Evolutionary conservation across 2,888 invertebrate species (phyloP), one percentile per base, ranked within the genome.

Genomic region (Drosophila anceps): DNA sequence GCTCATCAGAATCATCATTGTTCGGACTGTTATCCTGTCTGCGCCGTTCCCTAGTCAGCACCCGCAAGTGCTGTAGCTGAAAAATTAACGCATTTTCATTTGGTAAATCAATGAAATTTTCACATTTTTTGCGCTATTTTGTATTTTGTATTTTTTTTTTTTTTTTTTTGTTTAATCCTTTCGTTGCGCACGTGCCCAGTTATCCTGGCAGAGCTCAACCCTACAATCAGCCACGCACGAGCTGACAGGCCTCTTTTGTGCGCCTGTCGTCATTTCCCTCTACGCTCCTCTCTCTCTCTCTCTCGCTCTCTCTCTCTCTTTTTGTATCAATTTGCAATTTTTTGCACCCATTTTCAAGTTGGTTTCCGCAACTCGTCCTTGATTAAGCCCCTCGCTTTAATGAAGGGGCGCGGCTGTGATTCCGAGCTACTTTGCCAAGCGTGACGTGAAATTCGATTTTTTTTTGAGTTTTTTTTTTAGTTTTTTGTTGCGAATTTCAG

Each of bases 161-260:
- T 43, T 41, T 44, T 24, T 33, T 58, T 43, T 51, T 48, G 20
- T 41, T 55, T 57, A 90, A 89, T 89, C 89, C 90, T 88, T 89
- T 88, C 71, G 79, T 54, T 81, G 75, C 78, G 76, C 89, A 83
- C 85, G 87, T 89, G 85, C 82, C 77, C 65, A 72, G 78, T 75
- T 70, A 66, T 71, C 68, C 73, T 69, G 60, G 51, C 31, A 64
- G 41, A 60, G 62, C 79, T 81, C 91, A 91, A 91, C 91, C 91
- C 91, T 84, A 84, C 74, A 90, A 91, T 91, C 89, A 91, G 64
- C 61, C 72, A 83, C 82, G 88, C 90, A 88, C 90, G 87, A 91
- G 82, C 83, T 90, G 86, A 78, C 85, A 82, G 83, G 69, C 61
- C 82, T 61, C 82, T 61, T 73, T 89, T 81, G 76, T 88, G 61